Evolutionary conservation across 2,888 invertebrate genomes (phyloP), one percentile per base, ranked within the genome.

Genomic region (Ceramica pisi): DNA sequence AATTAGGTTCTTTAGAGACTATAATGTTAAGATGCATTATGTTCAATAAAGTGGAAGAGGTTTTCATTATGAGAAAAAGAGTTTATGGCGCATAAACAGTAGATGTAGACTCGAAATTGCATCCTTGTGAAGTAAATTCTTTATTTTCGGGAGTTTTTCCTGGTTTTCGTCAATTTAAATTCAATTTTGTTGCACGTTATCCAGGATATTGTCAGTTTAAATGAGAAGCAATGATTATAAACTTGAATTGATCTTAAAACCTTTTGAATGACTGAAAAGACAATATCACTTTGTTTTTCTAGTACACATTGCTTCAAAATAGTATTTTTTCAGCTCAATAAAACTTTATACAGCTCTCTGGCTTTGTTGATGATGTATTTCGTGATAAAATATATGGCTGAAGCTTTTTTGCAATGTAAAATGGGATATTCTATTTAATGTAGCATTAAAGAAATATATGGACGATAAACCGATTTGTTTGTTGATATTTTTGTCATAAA

Each of bases 401-500:
- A 35, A 50, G 55, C 44, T 60, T 66, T 78, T 82, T 79, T 59
- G 68, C 67, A 75, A 71, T 78, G 61, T 67, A 65, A 73, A 69
- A 81, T 76, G 67, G 51, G 59, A 63, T 63, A 61, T 78, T 71
- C 56, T 65, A 75, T 78, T 82, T 84, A 67, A 77, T 84, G 72
- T 68, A 61, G 60, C 74, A 70, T 81, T 73, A 60, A 75, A 75
- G 14, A 65, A 61, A 71, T 57, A 46, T 67, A 64, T 64, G 71
- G 62, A 26, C 56, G 66, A 69, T 81, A 75, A 75, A 81, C 44
- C 78, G 68, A 70, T 84, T 78, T 80, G 71, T 50, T 75, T 68
- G 59, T 72, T 61, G 48, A 26, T 61, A 69, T 59, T 38, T 61
- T 64, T 19, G 31, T 41, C 26, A 26, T 67, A 38, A 44, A 67